phyloP scores from a whole-genome alignment of 1,140 invertebrate genomes.

The Pseudobourletiella spinata region DNA sequence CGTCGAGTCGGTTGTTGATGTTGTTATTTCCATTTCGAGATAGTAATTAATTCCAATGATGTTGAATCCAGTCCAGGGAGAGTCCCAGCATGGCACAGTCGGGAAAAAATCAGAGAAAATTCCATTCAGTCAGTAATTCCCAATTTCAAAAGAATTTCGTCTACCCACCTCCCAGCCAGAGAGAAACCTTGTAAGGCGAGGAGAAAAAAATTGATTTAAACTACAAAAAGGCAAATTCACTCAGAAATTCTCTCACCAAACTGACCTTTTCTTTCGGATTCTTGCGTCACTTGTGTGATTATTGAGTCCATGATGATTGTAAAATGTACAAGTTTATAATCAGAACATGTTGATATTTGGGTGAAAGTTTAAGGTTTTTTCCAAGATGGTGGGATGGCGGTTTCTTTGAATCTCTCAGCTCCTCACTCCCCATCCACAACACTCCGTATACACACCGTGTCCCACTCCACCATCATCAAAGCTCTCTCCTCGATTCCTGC shows the following conservation, averaged over 20 bases:
- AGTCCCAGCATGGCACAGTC: too few species aligned
- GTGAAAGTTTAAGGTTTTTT: background rate
- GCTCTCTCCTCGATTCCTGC: too few species aligned
- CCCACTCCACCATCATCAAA: too few species aligned
- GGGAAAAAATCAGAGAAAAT: too few species aligned
- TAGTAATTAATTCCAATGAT: too few species aligned
- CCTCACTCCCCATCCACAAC: background rate
- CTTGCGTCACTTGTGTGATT: constrained; percentile 8
- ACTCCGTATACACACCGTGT: too few species aligned
- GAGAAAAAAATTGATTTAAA: background rate
- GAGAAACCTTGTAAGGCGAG: background rate
- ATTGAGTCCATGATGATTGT: constrained; percentile 9
- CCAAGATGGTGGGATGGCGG: constrained; percentile 3
- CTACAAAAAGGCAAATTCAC: background rate
- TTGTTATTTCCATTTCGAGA: too few species aligned
- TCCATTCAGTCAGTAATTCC: too few species aligned
- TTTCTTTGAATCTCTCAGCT: background rate
- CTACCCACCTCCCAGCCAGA: too few species aligned
- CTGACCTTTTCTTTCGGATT: constrained; percentile 2
- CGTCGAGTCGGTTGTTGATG: too few species aligned
- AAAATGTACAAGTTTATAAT: background rate
- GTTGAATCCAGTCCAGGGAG: too few species aligned
- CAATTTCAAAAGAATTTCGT: too few species aligned
- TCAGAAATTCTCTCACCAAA: background rate
- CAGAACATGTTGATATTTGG: background rate